phyloP scores from a whole-genome alignment of 1,140 invertebrate genomes.

The Solenopsis invicta region DNA sequence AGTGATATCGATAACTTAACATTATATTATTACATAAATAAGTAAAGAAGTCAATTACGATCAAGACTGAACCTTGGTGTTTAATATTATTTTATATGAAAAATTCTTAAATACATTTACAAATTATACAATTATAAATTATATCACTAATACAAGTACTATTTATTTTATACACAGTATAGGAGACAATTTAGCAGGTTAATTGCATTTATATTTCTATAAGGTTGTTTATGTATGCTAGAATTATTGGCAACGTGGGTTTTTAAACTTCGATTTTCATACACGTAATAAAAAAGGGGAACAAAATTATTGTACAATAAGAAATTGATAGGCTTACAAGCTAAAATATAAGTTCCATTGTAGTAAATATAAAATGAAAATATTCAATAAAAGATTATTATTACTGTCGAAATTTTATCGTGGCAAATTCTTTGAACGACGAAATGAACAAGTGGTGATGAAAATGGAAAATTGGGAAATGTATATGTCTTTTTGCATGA shows the following conservation, averaged over 20 bases:
- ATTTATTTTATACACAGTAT: not conserved
- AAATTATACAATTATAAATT: no score
- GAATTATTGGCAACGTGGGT: not conserved
- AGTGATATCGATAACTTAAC: not conserved
- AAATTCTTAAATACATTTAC: no score
- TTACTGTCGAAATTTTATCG: constrained; percentile 43
- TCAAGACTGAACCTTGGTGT: no score
- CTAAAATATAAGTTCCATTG: not conserved
- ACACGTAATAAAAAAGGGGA: not conserved
- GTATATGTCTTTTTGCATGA: constrained; percentile 61
- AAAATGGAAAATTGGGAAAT: constrained; percentile 22
- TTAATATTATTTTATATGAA: no score
- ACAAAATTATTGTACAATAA: not conserved
- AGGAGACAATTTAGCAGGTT: not conserved
- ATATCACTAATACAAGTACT: no score
- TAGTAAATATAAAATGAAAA: not conserved
- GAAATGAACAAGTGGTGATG: constrained; percentile 43
- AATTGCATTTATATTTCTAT: constrained; percentile 9
- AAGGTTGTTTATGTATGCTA: not conserved
- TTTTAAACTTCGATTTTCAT: not conserved
- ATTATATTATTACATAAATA: not conserved
- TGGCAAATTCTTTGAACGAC: constrained; percentile 61
- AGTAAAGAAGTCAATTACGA: no score
- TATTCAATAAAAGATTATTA: not conserved
- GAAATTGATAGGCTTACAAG: constrained; percentile 3